phyloP scores from a whole-genome alignment of 2,888 invertebrate genomes.

The Julus scanicus region DNA sequence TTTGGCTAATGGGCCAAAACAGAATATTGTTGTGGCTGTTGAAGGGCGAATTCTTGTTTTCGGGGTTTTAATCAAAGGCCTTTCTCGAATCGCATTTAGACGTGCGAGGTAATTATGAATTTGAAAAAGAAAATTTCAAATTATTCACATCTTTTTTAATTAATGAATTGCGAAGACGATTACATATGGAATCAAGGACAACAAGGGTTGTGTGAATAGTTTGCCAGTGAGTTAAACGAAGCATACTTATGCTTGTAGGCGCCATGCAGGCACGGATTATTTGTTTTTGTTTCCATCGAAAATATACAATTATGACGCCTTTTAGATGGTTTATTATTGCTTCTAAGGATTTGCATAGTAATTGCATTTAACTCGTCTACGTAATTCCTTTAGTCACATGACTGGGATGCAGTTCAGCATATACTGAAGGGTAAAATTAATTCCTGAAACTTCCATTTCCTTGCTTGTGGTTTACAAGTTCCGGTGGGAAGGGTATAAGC shows the following conservation, averaged over 20 bases:
- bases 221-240: neutral
- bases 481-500: neutral
- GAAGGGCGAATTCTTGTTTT: slow-evolving; percentile 33
- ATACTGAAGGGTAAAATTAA: neutral
- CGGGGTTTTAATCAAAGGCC: neutral
- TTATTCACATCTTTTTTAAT: neutral
- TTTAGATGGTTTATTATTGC: neutral
- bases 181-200: neutral
- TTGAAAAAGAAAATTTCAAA: neutral
- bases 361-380: neutral
- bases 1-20: neutral
- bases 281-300: slow-evolving; percentile 18
- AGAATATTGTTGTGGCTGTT: neutral
- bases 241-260: neutral
- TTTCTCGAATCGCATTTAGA: neutral
- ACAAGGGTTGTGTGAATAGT: neutral
- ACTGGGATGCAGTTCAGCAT: neutral
- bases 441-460: too few relatives aligned
- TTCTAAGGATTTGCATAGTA: neutral
- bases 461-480: too few relatives aligned
- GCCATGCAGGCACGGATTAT: neutral
- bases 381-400: too few relatives aligned
- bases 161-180: neutral
- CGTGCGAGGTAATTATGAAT: neutral
- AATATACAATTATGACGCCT: slow-evolving; percentile 12